These are phyloP conservation scores for Tylochromis polylepis DNA, from an alignment of 2,113 vertebrate genomes.

Conservation along the genomic window DNA sequence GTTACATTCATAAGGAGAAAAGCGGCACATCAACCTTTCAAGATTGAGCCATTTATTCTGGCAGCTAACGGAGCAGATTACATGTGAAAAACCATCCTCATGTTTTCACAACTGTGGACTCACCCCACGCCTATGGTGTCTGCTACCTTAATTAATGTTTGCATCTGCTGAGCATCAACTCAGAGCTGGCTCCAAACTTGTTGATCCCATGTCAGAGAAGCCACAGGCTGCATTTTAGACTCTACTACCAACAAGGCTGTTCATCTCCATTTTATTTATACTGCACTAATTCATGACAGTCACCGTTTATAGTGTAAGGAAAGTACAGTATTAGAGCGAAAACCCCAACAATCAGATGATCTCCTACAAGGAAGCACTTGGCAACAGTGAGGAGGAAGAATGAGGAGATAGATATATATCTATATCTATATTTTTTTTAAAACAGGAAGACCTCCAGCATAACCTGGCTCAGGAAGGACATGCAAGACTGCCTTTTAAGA, in stretches of 20 bases:
- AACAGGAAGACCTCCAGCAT: neutral
- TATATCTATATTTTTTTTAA: rapidly evolving
- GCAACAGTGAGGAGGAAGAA: neutral
- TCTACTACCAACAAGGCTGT: neutral
- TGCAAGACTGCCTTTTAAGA: neutral
- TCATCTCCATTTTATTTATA: neutral
- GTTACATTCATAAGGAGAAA: neutral
- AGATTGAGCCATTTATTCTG: neutral
- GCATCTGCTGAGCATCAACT: neutral
- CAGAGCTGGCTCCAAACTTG: neutral
- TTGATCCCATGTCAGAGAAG: neutral
- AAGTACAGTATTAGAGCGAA: neutral
- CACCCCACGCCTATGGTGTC: neutral
- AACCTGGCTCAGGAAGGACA: neutral
- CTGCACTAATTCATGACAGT: neutral
- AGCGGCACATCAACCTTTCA: neutral
- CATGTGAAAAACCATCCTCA: neutral
- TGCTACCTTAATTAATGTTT: neutral
- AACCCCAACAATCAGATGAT: neutral
- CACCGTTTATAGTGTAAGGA: rapidly evolving
- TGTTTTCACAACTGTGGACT: neutral
- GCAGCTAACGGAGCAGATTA: neutral
- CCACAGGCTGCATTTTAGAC: neutral
- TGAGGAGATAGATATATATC: too few relatives aligned
- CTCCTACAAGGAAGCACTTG: neutral